Evolutionary conservation across 2,888 invertebrate genomes (phyloP).

Genomic region (Leptogaster cylindrica): DNA sequence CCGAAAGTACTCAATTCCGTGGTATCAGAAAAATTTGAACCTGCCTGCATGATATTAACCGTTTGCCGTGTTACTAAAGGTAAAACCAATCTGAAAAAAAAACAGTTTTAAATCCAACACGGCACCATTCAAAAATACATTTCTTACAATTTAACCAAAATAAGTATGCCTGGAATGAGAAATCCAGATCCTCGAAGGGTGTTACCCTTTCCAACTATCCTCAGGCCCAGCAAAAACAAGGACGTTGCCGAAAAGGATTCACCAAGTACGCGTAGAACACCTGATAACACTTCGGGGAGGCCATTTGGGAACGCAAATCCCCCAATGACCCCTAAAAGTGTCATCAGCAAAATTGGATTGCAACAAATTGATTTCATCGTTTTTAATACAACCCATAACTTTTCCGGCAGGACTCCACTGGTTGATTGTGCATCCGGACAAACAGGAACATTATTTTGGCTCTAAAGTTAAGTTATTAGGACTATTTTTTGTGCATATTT

Average conservation of each 20-base stretch:
- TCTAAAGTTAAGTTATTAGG: constrained; percentile 13
- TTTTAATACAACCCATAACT: constrained; percentile 58
- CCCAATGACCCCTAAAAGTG: constrained; percentile 85
- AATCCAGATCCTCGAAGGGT: constrained; percentile 79
- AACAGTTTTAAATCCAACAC: no score
- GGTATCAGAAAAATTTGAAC: constrained; percentile 75
- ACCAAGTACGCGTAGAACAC: constrained; percentile 80
- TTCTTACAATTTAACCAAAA: constrained; percentile 86
- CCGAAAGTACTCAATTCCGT: constrained; percentile 88
- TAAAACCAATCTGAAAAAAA: constrained; percentile 69
- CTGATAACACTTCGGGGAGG: constrained; percentile 76
- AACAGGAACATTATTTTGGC: constrained; percentile 49
- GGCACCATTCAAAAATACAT: constrained; percentile 27
- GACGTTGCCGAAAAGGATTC: constrained; percentile 91
- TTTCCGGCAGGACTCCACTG: constrained; percentile 55
- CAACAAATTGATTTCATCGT: constrained; percentile 75
- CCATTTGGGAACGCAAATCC: constrained; percentile 81
- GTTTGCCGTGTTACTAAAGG: constrained; percentile 88
- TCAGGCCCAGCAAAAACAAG: constrained; percentile 85
- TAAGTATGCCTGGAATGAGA: constrained; percentile 83
- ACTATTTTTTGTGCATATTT: not conserved
- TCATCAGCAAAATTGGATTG: constrained; percentile 93
- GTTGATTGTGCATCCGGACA: constrained; percentile 57
- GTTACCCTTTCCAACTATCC: constrained; percentile 90
- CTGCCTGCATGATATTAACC: constrained; percentile 76